Base-by-base conservation (phyloP, 2,888 invertebrate genomes). In the Sipha maydis region DNA sequence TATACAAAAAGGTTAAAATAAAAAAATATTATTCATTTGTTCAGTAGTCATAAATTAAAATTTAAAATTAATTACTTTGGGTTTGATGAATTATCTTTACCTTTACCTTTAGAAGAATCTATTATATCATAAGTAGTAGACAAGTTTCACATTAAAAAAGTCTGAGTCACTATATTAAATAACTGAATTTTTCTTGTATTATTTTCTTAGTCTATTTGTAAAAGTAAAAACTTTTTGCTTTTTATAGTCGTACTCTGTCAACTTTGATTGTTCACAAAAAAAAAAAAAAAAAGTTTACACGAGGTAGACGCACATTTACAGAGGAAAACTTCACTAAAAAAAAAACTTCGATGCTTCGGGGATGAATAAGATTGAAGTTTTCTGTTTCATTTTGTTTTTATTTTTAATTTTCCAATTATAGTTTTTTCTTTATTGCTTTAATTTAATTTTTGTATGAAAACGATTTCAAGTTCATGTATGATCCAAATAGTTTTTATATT, bases 191-290 rank as follows among this genome's bases (percentile, higher is more conserved):
- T 73, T 79, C 8, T 28, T 17, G 79, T 48, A 73, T 79, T 86
- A 73, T 86, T 61, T 86, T 85, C 69, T 8, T 38, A 80, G 79
- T 79, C 73, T 79, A 86, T 86, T 86, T 73, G 56, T 73, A 41
- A 38, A 79, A 86, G 38, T 14, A 73, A 86, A 85, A 86, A 86
- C 71, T 86, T 82, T 88, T 88, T 34, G 67, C 69, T 88, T 88
- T 80, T 82, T 82, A 82, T 88, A 88, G 82, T 88, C 73, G 78
- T 54, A 82, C 75, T 82, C 88, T 75, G 82, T 88, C 88, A 88
- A 88, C 82, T 88, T 82, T 88, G 88, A 88, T 88, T 88, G 88
- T 88, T 88, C 54, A 41, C 69, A 73, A 82, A 41, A 56, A 56
- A 83, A 73, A 83, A 73, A 80, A 41, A 76, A 61, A 38, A 79